Conservation (phyloP, 2,797 vertebrate genomes). For the Hypotaenidia okinawae region DNA sequence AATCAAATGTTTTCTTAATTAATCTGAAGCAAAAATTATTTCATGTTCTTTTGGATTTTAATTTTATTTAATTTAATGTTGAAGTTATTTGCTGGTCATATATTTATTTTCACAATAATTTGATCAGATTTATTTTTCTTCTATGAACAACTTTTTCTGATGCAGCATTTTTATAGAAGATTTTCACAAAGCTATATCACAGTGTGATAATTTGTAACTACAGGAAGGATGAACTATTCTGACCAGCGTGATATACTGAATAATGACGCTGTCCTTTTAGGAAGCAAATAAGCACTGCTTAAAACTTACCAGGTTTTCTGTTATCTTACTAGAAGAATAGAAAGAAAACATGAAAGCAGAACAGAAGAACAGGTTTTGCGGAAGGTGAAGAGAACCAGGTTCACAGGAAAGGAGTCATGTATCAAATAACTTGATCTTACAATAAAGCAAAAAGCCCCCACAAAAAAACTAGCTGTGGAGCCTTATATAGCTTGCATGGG, state of each 20-base stretch:
- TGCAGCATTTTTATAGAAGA: background rate
- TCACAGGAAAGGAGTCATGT: background rate
- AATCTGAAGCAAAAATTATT: background rate
- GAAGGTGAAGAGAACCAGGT: background rate
- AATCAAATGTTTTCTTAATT: background rate
- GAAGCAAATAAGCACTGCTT: background rate
- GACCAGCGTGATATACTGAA: background rate
- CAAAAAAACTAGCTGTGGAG: background rate
- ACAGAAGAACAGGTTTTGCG: background rate
- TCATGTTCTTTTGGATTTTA: background rate
- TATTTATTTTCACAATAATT: background rate
- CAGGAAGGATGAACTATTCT: background rate
- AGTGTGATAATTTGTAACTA: background rate
- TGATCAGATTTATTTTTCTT: background rate
- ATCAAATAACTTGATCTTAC: background rate
- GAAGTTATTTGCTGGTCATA: background rate
- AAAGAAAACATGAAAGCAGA: background rate
- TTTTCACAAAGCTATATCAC: background rate
- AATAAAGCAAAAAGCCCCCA: fast-evolving
- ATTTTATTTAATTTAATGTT: background rate
- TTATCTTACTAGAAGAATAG: background rate
- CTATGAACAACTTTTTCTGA: background rate
- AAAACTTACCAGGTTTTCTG: background rate
- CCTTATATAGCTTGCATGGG: background rate
- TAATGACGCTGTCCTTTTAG: background rate